These are phyloP conservation scores for Cantharis lateralis DNA, from an alignment of 2,888 invertebrate genomes.

Conservation along the genomic window DNA sequence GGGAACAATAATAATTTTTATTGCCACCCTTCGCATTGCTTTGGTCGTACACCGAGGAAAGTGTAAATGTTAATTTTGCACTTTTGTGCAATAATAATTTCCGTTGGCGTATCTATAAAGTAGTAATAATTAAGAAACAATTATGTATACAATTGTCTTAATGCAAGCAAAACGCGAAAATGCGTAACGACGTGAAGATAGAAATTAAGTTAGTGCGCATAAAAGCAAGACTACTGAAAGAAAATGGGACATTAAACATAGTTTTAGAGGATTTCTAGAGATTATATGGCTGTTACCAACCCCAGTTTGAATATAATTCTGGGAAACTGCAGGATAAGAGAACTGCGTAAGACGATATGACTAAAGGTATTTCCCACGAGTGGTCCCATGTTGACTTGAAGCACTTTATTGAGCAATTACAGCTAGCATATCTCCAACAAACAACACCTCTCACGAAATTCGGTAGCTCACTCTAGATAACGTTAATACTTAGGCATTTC, in stretches of 20 bases:
- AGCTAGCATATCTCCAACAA: constrained; percentile 30
- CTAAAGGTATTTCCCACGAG: constrained; percentile 29
- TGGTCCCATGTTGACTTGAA: constrained; percentile 29
- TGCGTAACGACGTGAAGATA: not conserved
- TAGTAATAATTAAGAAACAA: not conserved
- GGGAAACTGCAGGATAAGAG: constrained; percentile 17
- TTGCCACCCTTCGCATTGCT: not conserved
- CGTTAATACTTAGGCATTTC: constrained; percentile 31
- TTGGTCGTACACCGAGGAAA: no score
- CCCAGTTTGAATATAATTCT: not conserved
- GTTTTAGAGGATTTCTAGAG: constrained; percentile 5
- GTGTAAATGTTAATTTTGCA: not conserved
- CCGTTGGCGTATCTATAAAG: not conserved
- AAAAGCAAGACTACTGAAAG: constrained; percentile 1
- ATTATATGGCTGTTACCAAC: constrained; percentile 1
- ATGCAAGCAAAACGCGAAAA: not conserved
- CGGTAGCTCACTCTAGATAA: constrained; percentile 33
- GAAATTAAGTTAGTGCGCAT: not conserved
- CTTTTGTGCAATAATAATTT: not conserved
- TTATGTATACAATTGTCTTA: not conserved
- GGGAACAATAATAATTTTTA: not conserved
- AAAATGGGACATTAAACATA: constrained; percentile 1
- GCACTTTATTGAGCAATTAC: constrained; percentile 33
- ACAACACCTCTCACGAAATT: constrained; percentile 32
- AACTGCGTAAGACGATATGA: constrained; percentile 23